Conservation (phyloP, 1,140 invertebrate species). For the Drosophila grimshawi region DNA sequence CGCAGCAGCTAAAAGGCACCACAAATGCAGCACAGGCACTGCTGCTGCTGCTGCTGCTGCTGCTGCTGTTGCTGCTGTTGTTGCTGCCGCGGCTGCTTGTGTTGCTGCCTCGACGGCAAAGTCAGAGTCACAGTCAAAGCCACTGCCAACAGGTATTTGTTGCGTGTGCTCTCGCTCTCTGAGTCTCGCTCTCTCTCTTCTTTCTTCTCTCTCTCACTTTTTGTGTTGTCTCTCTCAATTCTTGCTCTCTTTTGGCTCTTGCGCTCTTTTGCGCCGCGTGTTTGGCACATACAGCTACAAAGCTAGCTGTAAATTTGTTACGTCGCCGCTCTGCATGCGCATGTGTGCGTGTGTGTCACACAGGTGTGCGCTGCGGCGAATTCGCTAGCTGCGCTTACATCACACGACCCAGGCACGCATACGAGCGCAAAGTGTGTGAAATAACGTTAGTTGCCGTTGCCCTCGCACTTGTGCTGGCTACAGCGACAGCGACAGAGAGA, state of each 20-base stretch:
- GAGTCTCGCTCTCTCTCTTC: conserved; percentile 4
- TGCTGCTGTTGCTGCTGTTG: conserved; percentile 4
- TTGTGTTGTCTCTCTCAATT: conserved; percentile 11
- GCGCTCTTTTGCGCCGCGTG: conserved; percentile 16
- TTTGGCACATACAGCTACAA: conserved; percentile 65
- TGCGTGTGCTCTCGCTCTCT: conserved; percentile 2
- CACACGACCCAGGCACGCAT: conserved; percentile 44
- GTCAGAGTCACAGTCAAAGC: conserved; percentile 78
- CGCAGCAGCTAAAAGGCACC: conserved; percentile 25
- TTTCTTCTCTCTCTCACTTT: background rate
- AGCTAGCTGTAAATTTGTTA: conserved; percentile 84
- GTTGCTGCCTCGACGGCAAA: conserved; percentile 60
- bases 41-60: conserved; percentile 14
- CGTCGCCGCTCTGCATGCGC: conserved; percentile 49
- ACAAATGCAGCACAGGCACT: conserved; percentile 4
- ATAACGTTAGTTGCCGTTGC: conserved; percentile 80
- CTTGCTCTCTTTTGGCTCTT: conserved; percentile 16
- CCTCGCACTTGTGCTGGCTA: conserved; percentile 46
- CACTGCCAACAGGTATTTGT: conserved; percentile 66
- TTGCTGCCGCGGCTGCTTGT: conserved; percentile 17
- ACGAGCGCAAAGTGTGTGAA: conserved; percentile 58
- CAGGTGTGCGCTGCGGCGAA: conserved; percentile 70
- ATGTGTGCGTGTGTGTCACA: conserved; percentile 29
- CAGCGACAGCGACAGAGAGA: conserved; percentile 8
- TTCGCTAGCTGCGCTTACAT: conserved; percentile 75